Evolutionary conservation across 53 echinoderm and acorn worm species (phyloP).

Genomic region (Astropecten irregularis): DNA sequence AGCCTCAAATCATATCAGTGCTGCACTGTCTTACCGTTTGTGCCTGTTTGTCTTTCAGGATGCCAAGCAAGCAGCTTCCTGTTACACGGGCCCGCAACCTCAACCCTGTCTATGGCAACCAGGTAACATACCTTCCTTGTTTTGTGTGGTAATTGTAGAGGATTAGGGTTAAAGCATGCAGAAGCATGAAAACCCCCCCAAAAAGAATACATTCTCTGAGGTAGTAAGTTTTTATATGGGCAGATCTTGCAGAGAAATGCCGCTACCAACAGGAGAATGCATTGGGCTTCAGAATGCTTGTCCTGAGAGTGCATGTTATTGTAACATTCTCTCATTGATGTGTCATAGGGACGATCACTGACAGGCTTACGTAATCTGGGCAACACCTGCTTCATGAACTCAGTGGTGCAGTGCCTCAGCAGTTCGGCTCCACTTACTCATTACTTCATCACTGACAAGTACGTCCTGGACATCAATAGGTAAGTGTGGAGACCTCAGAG

Average conservation of each 20-base stretch:
- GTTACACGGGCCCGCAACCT: slow-evolving; percentile 70
- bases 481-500: too few relatives aligned
- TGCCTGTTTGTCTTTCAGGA: background rate
- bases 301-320: too few relatives aligned
- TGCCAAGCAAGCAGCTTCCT: slow-evolving; percentile 5
- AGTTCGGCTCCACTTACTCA: slow-evolving; percentile 73
- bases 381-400: slow-evolving; percentile 99
- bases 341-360: slow-evolving; percentile 79
- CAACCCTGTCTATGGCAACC: slow-evolving; percentile 80
- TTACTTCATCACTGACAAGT: slow-evolving; percentile 85
- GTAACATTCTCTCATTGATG: background rate
- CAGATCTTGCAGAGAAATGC: too few relatives aligned
- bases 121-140: slow-evolving; percentile 51
- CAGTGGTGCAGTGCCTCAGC: slow-evolving; percentile 93
- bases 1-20: too few relatives aligned
- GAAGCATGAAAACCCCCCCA: too few relatives aligned
- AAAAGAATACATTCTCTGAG: too few relatives aligned
- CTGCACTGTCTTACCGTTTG: too few relatives aligned
- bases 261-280: too few relatives aligned
- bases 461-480: slow-evolving; percentile 86
- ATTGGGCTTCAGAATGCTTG: too few relatives aligned
- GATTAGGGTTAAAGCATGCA: too few relatives aligned
- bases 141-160: too few relatives aligned
- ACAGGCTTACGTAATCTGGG: slow-evolving; percentile 96
- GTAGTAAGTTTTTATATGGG: too few relatives aligned